Conservation (phyloP, 2,888 invertebrate genomes). For the Netelia inedita region DNA sequence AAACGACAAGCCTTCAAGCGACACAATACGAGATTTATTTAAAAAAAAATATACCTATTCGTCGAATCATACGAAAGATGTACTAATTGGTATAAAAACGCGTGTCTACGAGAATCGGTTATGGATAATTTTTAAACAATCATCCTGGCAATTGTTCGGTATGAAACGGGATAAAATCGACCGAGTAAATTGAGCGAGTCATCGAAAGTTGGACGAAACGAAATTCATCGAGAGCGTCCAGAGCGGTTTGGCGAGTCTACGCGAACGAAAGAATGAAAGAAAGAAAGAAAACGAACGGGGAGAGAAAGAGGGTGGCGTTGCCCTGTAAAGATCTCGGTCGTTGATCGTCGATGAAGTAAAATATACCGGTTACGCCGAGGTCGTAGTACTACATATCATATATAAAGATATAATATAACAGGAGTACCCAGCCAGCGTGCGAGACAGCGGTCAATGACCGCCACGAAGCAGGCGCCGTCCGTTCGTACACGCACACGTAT, state of each 20-base stretch:
- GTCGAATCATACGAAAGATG: too few species aligned
- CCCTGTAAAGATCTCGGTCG: constrained; percentile 57
- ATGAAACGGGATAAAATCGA: not conserved
- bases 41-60: not conserved
- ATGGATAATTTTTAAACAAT: not conserved
- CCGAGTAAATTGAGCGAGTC: constrained; percentile 17
- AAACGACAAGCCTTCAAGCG: not conserved
- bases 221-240: constrained; percentile 2
- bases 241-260: constrained; percentile 21
- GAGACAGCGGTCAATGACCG: constrained; percentile 65
- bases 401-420: constrained; percentile 1
- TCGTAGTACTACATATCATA: constrained; percentile 35
- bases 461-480: constrained; percentile 61
- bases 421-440: constrained; percentile 33
- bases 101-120: too few species aligned
- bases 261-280: not conserved
- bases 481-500: constrained; percentile 39
- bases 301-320: constrained; percentile 37
- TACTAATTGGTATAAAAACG: too few species aligned
- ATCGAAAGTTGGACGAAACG: constrained; percentile 18
- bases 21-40: not conserved
- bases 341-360: constrained; percentile 57
- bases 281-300: constrained; percentile 2
- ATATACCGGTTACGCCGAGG: constrained; percentile 63
- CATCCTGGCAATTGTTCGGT: not conserved